phyloP scores from a whole-genome alignment of 1,140 invertebrate genomes.

The Scylla paramamosain region DNA sequence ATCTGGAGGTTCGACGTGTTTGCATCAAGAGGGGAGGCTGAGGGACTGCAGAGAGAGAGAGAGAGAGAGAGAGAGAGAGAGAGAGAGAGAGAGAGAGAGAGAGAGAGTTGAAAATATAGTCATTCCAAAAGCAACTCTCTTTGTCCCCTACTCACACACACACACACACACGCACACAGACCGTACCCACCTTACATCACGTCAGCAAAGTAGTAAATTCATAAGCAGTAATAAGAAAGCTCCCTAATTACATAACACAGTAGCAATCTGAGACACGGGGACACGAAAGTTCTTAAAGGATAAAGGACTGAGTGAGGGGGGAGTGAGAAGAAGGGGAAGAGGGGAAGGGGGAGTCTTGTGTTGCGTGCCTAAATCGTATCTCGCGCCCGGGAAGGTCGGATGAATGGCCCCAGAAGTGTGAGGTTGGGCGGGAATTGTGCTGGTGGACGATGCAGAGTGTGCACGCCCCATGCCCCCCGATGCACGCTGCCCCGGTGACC shows the following conservation, averaged over 20 bases:
- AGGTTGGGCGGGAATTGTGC: background rate
- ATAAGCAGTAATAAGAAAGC: background rate
- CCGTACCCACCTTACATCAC: background rate
- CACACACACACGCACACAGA: constrained; percentile 47
- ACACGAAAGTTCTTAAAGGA: background rate
- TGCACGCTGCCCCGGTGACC: too few relatives aligned
- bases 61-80: background rate
- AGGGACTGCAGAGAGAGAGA: background rate
- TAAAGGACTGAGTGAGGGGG: background rate
- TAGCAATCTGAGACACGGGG: background rate
- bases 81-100: constrained; percentile 10
- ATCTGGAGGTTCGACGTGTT: background rate
- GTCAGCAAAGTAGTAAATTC: background rate
- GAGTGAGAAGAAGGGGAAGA: background rate
- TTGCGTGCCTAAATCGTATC: constrained; percentile 9
- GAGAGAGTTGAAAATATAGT: background rate
- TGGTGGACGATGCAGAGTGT: background rate
- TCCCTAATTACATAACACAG: background rate
- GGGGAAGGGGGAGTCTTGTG: background rate
- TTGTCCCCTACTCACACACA: constrained; percentile 27
- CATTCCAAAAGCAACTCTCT: background rate
- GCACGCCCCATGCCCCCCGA: background rate
- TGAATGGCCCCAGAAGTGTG: background rate
- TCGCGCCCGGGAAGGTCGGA: background rate
- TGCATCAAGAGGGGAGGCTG: background rate